Conservation (phyloP, 2,113 vertebrate genomes). For the Microtus pennsylvanicus region DNA sequence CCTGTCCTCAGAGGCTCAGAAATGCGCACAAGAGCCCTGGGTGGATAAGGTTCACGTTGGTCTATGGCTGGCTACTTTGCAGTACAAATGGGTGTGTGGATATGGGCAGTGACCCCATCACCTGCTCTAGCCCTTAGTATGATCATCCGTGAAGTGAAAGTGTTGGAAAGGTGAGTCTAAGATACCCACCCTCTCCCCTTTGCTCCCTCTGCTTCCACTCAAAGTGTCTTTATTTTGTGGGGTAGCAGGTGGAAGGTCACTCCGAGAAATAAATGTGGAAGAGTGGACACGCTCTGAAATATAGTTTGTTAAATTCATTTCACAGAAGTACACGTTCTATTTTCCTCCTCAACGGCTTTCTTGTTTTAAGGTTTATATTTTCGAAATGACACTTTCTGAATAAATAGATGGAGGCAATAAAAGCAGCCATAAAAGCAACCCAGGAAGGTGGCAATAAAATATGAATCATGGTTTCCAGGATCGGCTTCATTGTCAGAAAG, state of each 20-base stretch:
- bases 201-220: background rate
- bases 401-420: constrained; percentile 68
- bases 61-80: background rate
- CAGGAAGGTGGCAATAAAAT: constrained; percentile 60
- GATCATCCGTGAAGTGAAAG: background rate
- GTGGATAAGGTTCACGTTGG: fast-evolving
- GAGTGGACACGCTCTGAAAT: constrained; percentile 30
- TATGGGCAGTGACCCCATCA: background rate
- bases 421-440: constrained; percentile 59
- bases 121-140: background rate
- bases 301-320: constrained; percentile 31
- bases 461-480: constrained; percentile 39
- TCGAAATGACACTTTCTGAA: constrained; percentile 66
- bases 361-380: constrained; percentile 65
- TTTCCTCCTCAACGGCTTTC: constrained; percentile 47
- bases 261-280: constrained; percentile 45
- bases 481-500: background rate
- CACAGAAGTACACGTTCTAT: background rate
- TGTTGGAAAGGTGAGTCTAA: background rate
- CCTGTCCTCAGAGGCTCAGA: background rate
- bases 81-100: background rate
- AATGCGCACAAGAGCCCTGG: background rate
- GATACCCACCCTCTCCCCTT: background rate
- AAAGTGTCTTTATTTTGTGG: background rate
- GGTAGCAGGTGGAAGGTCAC: background rate